Evolutionary conservation across 2,888 invertebrate genomes (phyloP), one percentile per base, ranked within the genome.

Genomic region (Agrilus cyanescens): DNA sequence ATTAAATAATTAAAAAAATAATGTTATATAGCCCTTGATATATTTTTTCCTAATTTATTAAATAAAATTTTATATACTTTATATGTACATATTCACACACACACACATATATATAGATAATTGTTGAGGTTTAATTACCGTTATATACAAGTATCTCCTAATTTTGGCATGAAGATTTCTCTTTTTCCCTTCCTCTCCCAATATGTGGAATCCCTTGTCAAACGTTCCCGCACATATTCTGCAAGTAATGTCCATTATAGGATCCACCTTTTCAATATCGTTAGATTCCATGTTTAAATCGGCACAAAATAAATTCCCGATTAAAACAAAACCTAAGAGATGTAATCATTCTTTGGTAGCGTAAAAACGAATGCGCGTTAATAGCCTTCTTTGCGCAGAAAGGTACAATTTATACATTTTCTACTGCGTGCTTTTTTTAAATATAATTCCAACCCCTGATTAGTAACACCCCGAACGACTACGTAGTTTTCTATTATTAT

Each of bases 141-240:
- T 72, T 56, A 82, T 74, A 55, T 76, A 72, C 52, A 82, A 69
- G 69, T 81, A 82, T 68, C 76, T 77, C 57, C 73, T 73, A 53
- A 82, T 75, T 68, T 80, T 80, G 49, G 75, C 74, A 59, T 76
- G 74, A 46, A 82, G 69, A 56, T 75, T 73, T 66, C 75, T 72
- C 57, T 72, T 72, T 61, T 75, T 73, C 45, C 80, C 79, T 67
- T 80, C 78, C 55, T 75, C 73, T 55, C 78, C 74, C 59, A 78
- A 80, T 65, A 80, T 72, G 69, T 74, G 72, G 53, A 80, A 67
- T 41, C 76, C 74, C 52, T 73, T 71, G 57, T 73, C 71, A 53
- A 72, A 71, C 57, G 75, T 73, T 52, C 71, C 69, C 47, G 74
- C 75, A 66, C 82, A 82, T 52, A 82, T 74, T 50, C 82, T 74